Evolutionary conservation across 2,888 invertebrate species (phyloP), one percentile per base, ranked within the genome.

Genomic region (Plusia festucae): DNA sequence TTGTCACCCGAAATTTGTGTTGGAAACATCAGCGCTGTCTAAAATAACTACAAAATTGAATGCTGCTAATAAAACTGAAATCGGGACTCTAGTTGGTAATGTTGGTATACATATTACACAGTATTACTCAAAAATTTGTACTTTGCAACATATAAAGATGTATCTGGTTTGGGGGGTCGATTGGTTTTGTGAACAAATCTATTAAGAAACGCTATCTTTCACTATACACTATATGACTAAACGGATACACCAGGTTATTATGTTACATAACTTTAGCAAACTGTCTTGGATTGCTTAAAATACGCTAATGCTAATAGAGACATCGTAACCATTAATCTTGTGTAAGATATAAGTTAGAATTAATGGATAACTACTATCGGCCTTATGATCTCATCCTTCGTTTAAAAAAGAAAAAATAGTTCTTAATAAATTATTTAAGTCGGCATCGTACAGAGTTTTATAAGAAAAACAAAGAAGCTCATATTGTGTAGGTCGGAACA

Each of bases 271-370:
- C n/a, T 30, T 53, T 53, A 16, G 53, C 9, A 53, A 32, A 16
- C 27, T 16, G 53, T 53, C 16, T 30, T 16, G 16, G 27, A n/a
- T 53, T 49, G 46, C 46, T 49, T 8, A 49, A 49, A 46, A 46
- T 9, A 16, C 24, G 16, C 16, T 18, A 20, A 49, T 49, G 46
- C 27, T 13, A 18, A 56, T 40, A 54, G 7, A 34, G 20, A 34
- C 34, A 34, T 34, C 54, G 22, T 22, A 15, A 40, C 22, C 56
- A 44, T 27, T 6, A 56, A 24, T 57, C 27, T 44, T 55, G 46
- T 46, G 46, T 16, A 57, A 57, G 13, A 46, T 4, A 20, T 11
- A 49, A 49, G 46, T 49, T 20, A 49, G 46, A 49, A 20, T 4
- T 20, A 49, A 49, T 49, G 20, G 46, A 18, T 49, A 11, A 9